Conservation (phyloP, 2,888 invertebrate genomes). For the Nemoura dubitans region DNA sequence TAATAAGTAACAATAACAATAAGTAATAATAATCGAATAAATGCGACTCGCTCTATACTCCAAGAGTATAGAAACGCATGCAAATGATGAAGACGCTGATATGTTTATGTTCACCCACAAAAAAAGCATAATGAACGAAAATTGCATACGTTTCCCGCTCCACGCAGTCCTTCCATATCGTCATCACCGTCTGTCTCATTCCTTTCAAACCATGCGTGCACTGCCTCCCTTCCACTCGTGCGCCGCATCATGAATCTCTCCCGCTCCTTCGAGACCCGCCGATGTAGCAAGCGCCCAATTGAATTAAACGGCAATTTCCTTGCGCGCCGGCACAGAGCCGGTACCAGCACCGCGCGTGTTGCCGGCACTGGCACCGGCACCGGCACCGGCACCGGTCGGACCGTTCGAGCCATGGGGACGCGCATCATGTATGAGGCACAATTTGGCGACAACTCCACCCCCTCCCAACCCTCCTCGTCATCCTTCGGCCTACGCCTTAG, state of each 20-base stretch:
- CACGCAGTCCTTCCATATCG: neutral
- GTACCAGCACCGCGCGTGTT: constrained; percentile 30
- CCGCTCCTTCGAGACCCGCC: neutral
- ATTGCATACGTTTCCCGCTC: neutral
- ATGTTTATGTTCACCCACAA: neutral
- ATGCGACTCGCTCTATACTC: too few species aligned
- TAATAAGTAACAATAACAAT: too few species aligned
- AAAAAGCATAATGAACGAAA: neutral
- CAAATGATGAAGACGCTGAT: neutral
- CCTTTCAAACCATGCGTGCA: neutral
- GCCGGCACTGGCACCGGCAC: neutral
- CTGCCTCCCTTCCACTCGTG: neutral
- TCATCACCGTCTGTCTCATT: neutral
- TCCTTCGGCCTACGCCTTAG: constrained; percentile 1
- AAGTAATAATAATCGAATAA: too few species aligned
- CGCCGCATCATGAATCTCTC: neutral
- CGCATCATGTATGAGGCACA: constrained; percentile 39
- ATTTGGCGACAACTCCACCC: constrained; percentile 44
- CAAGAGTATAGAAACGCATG: neutral
- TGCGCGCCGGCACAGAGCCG: neutral
- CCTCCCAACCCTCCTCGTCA: neutral
- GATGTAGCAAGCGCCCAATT: constrained; percentile 41
- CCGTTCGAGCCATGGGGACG: constrained; percentile 2
- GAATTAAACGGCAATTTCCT: constrained; percentile 50
- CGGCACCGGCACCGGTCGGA: neutral